A percentile compares a stretch with the other conserved stretches of the same genome.
phyloP scores from a whole-genome alignment of 2,888 invertebrate species.

The Ptilodon capucinus region DNA sequence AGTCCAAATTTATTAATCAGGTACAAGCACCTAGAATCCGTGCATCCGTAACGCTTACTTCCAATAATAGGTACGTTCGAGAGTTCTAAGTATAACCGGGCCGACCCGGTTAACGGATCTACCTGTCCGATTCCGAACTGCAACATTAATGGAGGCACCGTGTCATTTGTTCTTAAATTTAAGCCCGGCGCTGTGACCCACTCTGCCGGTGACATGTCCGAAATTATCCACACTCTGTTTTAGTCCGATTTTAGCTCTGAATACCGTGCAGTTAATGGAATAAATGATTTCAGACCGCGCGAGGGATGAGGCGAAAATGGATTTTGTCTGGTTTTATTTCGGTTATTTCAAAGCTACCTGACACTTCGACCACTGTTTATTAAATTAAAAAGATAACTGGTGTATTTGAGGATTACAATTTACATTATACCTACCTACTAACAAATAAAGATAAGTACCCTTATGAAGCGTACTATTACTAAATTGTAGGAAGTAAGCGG shows the following conservation, averaged over 20 bases:
- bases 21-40: constrained; percentile 55
- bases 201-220: constrained; percentile 57
- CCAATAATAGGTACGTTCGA: constrained; percentile 77
- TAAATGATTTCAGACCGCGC: constrained; percentile 33
- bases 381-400: no score
- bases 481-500: no score
- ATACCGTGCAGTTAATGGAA: constrained; percentile 29
- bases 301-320: constrained; percentile 20
- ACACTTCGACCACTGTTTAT: neutral
- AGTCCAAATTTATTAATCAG: no score
- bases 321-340: constrained; percentile 7
- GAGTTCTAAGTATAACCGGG: constrained; percentile 71
- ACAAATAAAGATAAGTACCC: no score
- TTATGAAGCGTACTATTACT: no score
- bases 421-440: no score
- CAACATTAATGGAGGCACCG: constrained; percentile 71
- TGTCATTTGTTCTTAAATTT: constrained; percentile 74
- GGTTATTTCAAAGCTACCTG: neutral
- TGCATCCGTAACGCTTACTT: constrained; percentile 60
- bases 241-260: constrained; percentile 29
- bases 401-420: no score
- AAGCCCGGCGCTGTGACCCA: constrained; percentile 63
- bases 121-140: constrained; percentile 60
- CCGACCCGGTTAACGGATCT: constrained; percentile 63
- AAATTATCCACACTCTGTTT: constrained; percentile 52